These are phyloP conservation scores for Mythimna vitellina DNA, from an alignment of 2,888 invertebrate genomes.

Conservation along the genomic window DNA sequence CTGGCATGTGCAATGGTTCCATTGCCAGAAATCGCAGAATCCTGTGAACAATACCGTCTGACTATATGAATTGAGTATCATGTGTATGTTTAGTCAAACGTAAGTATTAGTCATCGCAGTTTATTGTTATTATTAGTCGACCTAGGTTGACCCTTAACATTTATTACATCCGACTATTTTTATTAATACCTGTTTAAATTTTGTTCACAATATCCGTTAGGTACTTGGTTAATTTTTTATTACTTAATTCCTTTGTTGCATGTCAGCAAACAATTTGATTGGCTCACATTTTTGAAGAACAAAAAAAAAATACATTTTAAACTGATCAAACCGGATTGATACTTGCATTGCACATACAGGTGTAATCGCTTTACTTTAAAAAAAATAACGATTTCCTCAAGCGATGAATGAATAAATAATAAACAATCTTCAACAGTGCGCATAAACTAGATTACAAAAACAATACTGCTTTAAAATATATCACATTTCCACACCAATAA, in stretches of 20 bases:
- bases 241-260: conserved; percentile 11
- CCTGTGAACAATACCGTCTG: not conserved
- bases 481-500: conserved; percentile 38
- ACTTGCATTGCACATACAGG: conserved; percentile 19
- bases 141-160: not conserved
- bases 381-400: conserved; percentile 53
- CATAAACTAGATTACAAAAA: conserved; percentile 53
- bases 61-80: not conserved
- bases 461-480: conserved; percentile 30
- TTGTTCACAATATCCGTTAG: conserved; percentile 20
- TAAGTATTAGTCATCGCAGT: conserved; percentile 5
- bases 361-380: conserved; percentile 26
- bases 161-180: not conserved
- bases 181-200: not conserved
- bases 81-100: not conserved
- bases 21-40: not conserved
- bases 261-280: conserved; percentile 27
- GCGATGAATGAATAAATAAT: conserved; percentile 53
- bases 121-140: conserved; percentile 3
- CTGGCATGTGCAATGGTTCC: not conserved
- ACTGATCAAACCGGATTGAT: conserved; percentile 38
- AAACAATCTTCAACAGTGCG: conserved; percentile 64
- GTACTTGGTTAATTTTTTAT: not conserved
- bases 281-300: conserved; percentile 2
- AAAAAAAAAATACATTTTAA: conserved; percentile 11